These are phyloP conservation scores for Xiphias gladius DNA, from an alignment of 2,113 vertebrate genomes.

Conservation along the genomic window DNA sequence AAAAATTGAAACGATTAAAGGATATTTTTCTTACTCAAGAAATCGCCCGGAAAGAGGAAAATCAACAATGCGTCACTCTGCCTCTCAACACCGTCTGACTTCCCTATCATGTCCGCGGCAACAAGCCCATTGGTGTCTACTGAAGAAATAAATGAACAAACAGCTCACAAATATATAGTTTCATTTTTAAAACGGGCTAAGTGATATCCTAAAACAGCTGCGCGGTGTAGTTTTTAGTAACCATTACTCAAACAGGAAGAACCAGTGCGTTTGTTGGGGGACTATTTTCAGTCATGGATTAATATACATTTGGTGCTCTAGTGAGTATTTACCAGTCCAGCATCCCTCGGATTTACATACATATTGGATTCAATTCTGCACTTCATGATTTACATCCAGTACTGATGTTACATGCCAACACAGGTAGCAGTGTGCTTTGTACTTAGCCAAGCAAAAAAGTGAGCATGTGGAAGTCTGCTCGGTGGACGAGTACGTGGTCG, in stretches of 20 bases:
- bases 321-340: too few species aligned
- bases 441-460: too few species aligned
- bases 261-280: neutral
- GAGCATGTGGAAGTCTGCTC: too few species aligned
- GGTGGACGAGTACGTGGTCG: too few species aligned
- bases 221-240: too few species aligned
- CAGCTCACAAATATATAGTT: neutral
- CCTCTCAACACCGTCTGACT: too few species aligned
- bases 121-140: neutral
- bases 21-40: constrained; percentile 6
- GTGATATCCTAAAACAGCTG: neutral
- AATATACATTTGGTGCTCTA: neutral
- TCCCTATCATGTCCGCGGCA: neutral
- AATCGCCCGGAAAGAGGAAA: neutral
- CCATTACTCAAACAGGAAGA: neutral
- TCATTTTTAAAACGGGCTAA: neutral
- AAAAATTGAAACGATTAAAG: neutral
- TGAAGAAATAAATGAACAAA: neutral
- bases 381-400: neutral
- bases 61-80: neutral
- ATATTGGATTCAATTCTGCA: neutral
- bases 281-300: neutral
- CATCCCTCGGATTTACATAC: neutral
- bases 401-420: neutral
- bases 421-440: neutral